Conservation (phyloP, 2,888 invertebrate genomes). For the Scelioninae gen. 1 region DNA sequence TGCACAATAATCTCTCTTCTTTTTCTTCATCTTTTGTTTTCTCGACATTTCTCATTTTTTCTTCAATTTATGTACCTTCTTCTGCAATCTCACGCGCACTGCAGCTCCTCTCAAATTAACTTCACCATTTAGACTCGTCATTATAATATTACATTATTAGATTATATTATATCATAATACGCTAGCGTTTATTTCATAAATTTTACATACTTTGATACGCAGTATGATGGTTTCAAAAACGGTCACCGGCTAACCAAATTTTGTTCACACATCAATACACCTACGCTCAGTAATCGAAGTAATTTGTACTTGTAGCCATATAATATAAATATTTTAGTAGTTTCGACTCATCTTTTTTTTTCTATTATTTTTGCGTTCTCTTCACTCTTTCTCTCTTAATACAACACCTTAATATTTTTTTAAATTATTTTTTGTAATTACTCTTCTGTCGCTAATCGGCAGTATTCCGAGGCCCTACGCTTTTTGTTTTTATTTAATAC, state of each 20-base stretch:
- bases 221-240: conserved; percentile 85
- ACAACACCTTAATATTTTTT: conserved; percentile 70
- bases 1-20: conserved; percentile 82
- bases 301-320: conserved; percentile 85
- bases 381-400: conserved; percentile 71
- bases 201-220: conserved; percentile 85
- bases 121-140: conserved; percentile 84
- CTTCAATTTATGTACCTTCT: conserved; percentile 68
- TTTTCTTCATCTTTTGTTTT: conserved; percentile 77
- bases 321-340: conserved; percentile 84
- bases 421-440: conserved; percentile 72
- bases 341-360: conserved; percentile 79
- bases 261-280: conserved; percentile 84
- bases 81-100: conserved; percentile 82
- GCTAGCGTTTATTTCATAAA: conserved; percentile 85
- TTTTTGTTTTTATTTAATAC: conserved; percentile 83
- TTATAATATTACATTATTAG: conserved; percentile 85
- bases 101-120: conserved; percentile 82
- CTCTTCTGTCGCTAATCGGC: conserved; percentile 79
- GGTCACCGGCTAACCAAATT: conserved; percentile 85
- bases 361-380: conserved; percentile 69
- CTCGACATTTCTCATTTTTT: conserved; percentile 73
- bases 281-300: conserved; percentile 85
- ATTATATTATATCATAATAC: conserved; percentile 84
- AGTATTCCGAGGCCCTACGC: conserved; percentile 83